These are phyloP conservation scores for Galemys pyrenaicus DNA, from an alignment of 2,113 vertebrate genomes.

Conservation along the genomic window DNA sequence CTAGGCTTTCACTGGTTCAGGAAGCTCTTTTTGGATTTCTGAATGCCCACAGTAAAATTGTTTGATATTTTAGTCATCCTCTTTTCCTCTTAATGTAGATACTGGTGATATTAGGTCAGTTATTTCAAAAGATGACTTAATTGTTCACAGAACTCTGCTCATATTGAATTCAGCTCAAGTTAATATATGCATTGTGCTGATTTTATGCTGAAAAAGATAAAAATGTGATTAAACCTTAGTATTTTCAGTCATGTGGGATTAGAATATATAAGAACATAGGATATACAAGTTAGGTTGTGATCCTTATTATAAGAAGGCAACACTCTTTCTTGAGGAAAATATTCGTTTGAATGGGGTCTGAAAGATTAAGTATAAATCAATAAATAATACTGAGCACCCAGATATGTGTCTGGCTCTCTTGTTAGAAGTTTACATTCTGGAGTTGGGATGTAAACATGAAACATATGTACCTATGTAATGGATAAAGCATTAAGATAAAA, in stretches of 20 bases:
- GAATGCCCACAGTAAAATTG: not conserved
- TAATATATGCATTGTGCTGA: not conserved
- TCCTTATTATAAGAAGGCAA: not conserved
- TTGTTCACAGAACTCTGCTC: not conserved
- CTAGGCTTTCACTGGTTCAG: not conserved
- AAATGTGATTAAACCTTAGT: not conserved
- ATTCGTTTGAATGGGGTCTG: not conserved
- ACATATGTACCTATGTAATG: not conserved
- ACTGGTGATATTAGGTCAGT: not conserved
- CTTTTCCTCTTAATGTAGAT: not conserved
- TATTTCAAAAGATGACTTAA: not conserved
- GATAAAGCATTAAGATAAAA: not conserved
- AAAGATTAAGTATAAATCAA: not conserved
- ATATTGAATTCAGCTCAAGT: not conserved
- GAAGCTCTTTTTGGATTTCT: not conserved
- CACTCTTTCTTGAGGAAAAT: not conserved
- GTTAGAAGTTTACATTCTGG: not conserved
- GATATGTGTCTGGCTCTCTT: not conserved
- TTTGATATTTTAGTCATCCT: not conserved
- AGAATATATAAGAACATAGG: not conserved
- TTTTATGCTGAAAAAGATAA: not conserved
- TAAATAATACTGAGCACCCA: not conserved
- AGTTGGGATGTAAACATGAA: not conserved
- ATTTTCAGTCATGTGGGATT: not conserved
- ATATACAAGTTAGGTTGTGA: not conserved